Percentiles rank a stretch among this genome's conserved stretches.
phyloP scores from a whole-genome alignment of 2,113 vertebrate species.

The Stegostoma tigrinum region DNA sequence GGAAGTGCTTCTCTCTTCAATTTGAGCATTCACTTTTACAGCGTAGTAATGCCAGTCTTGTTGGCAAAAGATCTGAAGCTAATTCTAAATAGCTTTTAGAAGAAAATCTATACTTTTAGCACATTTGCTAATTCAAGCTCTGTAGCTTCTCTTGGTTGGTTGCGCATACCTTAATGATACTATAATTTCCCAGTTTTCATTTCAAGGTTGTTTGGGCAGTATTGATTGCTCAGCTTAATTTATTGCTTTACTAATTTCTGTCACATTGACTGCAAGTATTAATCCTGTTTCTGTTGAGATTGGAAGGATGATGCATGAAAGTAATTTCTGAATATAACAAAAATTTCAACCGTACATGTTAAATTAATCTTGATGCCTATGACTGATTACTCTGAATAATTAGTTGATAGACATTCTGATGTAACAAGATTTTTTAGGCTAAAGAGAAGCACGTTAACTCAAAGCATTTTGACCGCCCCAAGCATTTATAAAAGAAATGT shows the following conservation, averaged over 20 bases:
- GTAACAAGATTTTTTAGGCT: not conserved
- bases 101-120: not conserved
- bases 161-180: not conserved
- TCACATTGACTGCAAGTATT: not conserved
- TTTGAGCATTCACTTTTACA: conserved; percentile 20
- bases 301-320: conserved; percentile 5
- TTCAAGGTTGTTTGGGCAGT: not conserved
- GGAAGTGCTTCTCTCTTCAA: conserved; percentile 21
- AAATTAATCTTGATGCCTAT: conserved; percentile 13
- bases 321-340: not conserved
- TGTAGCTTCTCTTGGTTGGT: not conserved
- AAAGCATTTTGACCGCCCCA: not conserved
- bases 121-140: not conserved
- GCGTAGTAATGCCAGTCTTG: not conserved
- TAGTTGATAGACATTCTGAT: not conserved
- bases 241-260: conserved; percentile 11
- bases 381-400: conserved; percentile 1
- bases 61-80: not conserved
- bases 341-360: not conserved
- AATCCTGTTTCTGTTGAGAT: not conserved
- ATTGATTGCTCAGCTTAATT: conserved; percentile 22
- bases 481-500: not conserved
- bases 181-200: not conserved
- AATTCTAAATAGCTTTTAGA: not conserved
- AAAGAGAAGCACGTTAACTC: not conserved